Evolutionary conservation across 2,113 vertebrate species (phyloP), one percentile per base, ranked within the genome.

Genomic region (Cranoglanis bouderius): DNA sequence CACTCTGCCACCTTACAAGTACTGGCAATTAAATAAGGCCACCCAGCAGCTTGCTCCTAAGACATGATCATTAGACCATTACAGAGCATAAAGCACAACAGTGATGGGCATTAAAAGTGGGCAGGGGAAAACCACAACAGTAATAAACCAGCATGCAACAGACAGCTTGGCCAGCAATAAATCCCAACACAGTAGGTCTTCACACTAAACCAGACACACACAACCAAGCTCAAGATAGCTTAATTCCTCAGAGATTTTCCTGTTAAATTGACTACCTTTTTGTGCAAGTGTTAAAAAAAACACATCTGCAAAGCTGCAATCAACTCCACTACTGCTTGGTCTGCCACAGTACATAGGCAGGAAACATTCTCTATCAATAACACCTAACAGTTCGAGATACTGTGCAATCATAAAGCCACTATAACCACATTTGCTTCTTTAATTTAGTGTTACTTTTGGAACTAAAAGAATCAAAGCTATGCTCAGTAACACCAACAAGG

Each of bases 121-220:
- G 43, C 67, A 82, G 77, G 61, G 12, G 26, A 40, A 46, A 81
- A 77, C 26, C 53, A 24, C 29, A 65, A 53, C 9, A 61, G 26
- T 46, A 80, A 80, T 80, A 85, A 89, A 89, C 26, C 88, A 51
- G 43, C 55, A 88, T 86, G 87, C 35, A 83, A 82, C 7, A 46
- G 8, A 72, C 72, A 51, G 29, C 19, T 55, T 88, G 43, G 49
- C 53, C 38, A 49, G 26, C 65, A 74, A 32, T 72, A 82, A 88
- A 82, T 49, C 24, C 46, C 0, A 63, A 51, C 53, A 82, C n/a
- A 78, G 40, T 63, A 72, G 82, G 63, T 51, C 14, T 35, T 84
- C 67, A 67, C 24, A 81, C 38, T 53, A 85, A 85, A 75, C 78
- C 19, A 46, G 59, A 85, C 21, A 57, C 35, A 75, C 75, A 63